Evolutionary conservation across 1,140 invertebrate species (phyloP), one percentile per base, ranked within the genome.

Genomic region (Drosophila parabipectinata): DNA sequence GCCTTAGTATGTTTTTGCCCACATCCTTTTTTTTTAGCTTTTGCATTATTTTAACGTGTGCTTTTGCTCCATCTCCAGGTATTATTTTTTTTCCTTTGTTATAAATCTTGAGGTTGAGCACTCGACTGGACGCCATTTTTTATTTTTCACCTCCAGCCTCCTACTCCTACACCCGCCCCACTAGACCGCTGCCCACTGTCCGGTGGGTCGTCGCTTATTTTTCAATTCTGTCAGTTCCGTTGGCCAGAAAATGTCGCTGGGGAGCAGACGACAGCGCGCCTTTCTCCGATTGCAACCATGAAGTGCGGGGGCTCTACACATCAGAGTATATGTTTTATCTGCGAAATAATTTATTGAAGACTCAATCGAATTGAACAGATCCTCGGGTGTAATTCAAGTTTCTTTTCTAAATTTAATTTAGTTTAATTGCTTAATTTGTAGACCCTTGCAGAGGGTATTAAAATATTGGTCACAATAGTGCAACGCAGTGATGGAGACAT

Each of bases 91-190:
- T 63, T 15, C 64, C 66, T 59, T 71, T 82, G 79, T 79, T 84
- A 84, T 84, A 83, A 84, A 84, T 84, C 80, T 84, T 79, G 72
- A 79, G 80, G 76, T 83, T 83, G 80, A 84, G 80, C 76, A 72
- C 79, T 66, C 71, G 57, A 78, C 66, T 84, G 80, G 61, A 55
- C 80, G 80, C 80, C 76, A 83, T 84, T 84, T 84, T 84, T 84
- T 84, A 79, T 77, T 79, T 84, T 81, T 84, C 39, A 71, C 58
- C 73, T 72, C 57, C 55, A 12, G 45, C 44, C 30, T 24, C 47
- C 39, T 2, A 5, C 28, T 45, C 44, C 28, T n/a, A 44, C 56
- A 41, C 53, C 44, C 39, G 30, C 7, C 28, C 37, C 14, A 18
- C 14, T 18, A 28, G 26, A 28, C 26, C 26, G 26, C 12, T 21